phyloP scores from a whole-genome alignment of 1,140 invertebrate genomes.

The Ceratina calcarata region DNA sequence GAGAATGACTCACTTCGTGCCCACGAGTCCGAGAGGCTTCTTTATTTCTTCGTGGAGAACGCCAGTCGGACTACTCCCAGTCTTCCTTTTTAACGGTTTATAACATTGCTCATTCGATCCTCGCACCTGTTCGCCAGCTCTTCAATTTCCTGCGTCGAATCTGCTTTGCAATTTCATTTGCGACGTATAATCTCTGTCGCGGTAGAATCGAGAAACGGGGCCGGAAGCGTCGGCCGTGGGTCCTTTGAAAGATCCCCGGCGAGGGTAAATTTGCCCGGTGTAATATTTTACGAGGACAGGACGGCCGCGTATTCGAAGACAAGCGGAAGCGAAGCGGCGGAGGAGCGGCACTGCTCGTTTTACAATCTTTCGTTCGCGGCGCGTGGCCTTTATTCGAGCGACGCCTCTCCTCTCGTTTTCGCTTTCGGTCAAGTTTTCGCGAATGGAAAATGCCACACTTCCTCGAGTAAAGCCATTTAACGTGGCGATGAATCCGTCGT shows the following conservation, averaged over 20 bases:
- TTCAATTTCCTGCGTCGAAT: neutral
- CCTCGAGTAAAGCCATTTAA: slow-evolving; percentile 32
- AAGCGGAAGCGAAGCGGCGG: slow-evolving; percentile 24
- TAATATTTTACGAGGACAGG: slow-evolving; percentile 43
- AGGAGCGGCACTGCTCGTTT: slow-evolving; percentile 35
- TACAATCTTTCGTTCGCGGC: slow-evolving; percentile 29
- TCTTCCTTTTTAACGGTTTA: neutral
- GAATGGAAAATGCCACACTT: slow-evolving; percentile 29
- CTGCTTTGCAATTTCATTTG: neutral
- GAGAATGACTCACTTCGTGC: neutral
- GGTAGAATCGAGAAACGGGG: neutral
- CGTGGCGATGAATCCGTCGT: slow-evolving; percentile 19
- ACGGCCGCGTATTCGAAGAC: slow-evolving; percentile 32
- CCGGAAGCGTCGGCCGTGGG: neutral
- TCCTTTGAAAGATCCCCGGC: slow-evolving; percentile 1
- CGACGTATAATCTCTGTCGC: neutral
- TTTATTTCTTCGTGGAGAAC: neutral
- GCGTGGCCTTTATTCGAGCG: neutral
- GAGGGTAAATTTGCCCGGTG: slow-evolving; percentile 31
- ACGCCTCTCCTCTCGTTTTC: neutral
- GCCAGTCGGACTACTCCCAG: neutral
- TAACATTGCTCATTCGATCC: no score
- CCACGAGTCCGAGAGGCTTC: neutral
- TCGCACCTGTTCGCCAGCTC: neutral
- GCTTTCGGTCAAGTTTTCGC: slow-evolving; percentile 12